These are phyloP conservation scores for Clupea harengus DNA, from an alignment of 2,113 vertebrate genomes.

Conservation along the genomic window DNA sequence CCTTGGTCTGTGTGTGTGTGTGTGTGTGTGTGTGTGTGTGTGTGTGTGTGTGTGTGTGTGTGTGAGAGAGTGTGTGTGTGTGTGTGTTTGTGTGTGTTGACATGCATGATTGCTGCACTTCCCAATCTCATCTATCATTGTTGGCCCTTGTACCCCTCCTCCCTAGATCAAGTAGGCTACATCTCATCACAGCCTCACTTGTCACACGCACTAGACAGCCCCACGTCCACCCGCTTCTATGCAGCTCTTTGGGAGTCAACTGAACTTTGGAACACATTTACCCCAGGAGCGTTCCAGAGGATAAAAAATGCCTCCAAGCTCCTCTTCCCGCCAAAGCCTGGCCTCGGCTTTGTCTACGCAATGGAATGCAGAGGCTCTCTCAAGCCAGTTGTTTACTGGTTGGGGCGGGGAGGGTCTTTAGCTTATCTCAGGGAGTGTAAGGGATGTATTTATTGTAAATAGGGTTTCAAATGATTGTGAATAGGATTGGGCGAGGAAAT, in stretches of 20 bases:
- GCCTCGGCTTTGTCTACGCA: background rate
- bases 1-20: background rate
- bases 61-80: background rate
- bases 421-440: no score
- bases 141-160: background rate
- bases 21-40: background rate
- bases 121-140: background rate
- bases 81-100: background rate
- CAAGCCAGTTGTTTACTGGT: background rate
- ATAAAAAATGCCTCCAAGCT: background rate
- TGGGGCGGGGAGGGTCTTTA: no score
- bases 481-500: no score
- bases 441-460: no score
- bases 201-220: no score
- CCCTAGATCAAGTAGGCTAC: background rate
- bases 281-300: background rate
- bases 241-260: background rate
- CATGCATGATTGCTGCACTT: no score
- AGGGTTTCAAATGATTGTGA: no score
- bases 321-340: background rate
- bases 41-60: background rate
- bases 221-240: background rate
- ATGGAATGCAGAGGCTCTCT: background rate
- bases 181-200: background rate
- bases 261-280: background rate